Evolutionary conservation across 2,888 invertebrate species (phyloP).

Genomic region (Xanthia togata): DNA sequence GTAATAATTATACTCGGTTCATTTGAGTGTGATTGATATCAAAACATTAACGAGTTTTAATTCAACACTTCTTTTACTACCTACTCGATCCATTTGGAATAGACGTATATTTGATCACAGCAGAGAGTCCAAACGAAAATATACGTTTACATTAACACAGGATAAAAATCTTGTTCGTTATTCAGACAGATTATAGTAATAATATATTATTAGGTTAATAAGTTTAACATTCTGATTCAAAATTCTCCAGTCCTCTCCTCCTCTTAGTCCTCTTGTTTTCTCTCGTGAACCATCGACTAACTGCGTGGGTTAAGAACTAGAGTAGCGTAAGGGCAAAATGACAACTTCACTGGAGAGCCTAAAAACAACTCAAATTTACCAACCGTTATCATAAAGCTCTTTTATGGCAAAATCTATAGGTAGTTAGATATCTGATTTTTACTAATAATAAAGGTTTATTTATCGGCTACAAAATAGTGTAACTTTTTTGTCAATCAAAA

Average conservation of each 20-base stretch:
- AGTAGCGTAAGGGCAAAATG: slow-evolving; percentile 1
- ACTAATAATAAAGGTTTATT: slow-evolving; percentile 6
- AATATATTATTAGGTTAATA: no score
- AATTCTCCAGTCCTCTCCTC: no score
- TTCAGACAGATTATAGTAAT: no score
- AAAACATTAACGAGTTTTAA: not conserved
- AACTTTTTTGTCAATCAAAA: not conserved
- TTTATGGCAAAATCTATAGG: not conserved
- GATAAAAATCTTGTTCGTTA: no score
- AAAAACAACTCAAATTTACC: not conserved
- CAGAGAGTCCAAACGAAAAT: no score
- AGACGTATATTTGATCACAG: no score
- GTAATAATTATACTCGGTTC: not conserved
- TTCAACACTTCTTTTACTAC: not conserved
- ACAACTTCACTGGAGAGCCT: not conserved
- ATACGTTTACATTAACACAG: no score
- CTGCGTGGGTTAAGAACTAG: slow-evolving; percentile 3
- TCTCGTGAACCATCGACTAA: no score
- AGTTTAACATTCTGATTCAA: no score
- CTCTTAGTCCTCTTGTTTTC: no score
- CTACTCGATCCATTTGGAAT: no score
- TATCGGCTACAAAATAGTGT: slow-evolving; percentile 10
- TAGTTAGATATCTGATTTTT: not conserved
- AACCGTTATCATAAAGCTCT: not conserved
- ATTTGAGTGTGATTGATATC: not conserved